Conservation (phyloP, 2,888 invertebrate species). For the Amaurobius ferox region DNA sequence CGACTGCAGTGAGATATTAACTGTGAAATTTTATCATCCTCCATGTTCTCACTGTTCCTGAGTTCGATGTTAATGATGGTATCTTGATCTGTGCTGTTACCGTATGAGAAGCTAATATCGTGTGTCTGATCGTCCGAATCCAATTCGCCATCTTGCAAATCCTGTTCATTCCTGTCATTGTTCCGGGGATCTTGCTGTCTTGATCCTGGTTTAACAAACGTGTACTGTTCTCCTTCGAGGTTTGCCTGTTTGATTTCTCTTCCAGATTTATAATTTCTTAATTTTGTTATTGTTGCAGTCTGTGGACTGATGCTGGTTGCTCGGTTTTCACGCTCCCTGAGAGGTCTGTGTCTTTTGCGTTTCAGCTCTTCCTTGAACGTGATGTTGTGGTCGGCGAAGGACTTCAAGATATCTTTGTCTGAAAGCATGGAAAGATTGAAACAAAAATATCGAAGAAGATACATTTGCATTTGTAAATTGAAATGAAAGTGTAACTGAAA, state of each 20-base stretch:
- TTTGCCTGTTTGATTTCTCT: neutral
- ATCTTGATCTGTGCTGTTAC: neutral
- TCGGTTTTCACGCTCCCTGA: neutral
- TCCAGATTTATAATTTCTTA: neutral
- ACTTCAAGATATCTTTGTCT: neutral
- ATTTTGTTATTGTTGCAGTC: neutral
- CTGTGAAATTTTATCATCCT: slow-evolving; percentile 9
- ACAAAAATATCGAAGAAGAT: too few species aligned
- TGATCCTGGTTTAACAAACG: neutral
- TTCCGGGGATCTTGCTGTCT: neutral
- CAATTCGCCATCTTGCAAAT: neutral
- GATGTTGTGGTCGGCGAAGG: neutral
- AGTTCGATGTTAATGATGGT: neutral
- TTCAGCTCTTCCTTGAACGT: neutral
- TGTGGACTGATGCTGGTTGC: neutral
- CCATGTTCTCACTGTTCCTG: neutral
- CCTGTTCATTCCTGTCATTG: too few species aligned
- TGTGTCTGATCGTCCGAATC: neutral
- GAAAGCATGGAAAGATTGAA: too few species aligned
- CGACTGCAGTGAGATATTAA: slow-evolving; percentile 20
- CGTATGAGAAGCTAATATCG: neutral
- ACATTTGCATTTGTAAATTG: too few species aligned
- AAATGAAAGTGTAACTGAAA: too few species aligned
- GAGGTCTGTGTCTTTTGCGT: neutral
- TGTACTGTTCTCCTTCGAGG: neutral